Evolutionary conservation across 2,797 vertebrate genomes (phyloP), one percentile per base, ranked within the genome.

Genomic region (Falco cherrug): DNA sequence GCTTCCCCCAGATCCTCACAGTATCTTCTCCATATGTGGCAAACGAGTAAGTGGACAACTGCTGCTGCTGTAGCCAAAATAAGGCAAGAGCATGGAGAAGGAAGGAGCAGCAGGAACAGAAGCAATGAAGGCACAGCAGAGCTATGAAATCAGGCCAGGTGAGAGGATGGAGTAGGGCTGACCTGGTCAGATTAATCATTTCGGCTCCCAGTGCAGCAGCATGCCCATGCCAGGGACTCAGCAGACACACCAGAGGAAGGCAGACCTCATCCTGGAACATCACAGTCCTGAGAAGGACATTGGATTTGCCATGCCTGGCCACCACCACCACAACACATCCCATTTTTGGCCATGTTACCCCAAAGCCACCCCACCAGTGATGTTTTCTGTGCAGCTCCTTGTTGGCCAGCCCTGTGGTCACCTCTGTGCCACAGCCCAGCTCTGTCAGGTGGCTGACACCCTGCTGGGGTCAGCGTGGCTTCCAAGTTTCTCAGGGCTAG

Each of bases 1-100:
- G 81, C 37, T 75, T 65, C 37, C 87, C 77, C 39, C 78, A 54
- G 50, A 39, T 87, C 67, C 54, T 96, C 84, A 77, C 65, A 53
- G n/a, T 0, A 0, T 54, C 81, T 68, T 90, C 80, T 48, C 69
- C 24, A 0, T 16, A 47, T 1, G 9, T 20, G 51, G 51, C 56
- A 86, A 91, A 74, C 0, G 1, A 88, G 67, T 67, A 56, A 92
- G 51, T 50, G 6, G 81, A 90, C 33, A 71, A 41, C 25, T 70
- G 31, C 60, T 91, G 73, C 75, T 94, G 73, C 94, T 77, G 57
- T 15, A 92, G 74, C 69, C 85, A 84, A 88, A 96, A 68, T 60
- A 84, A 90, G 50, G 48, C 68, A 81, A 88, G 53, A 81, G 20
- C 41, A 35, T 1, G 5, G 60, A 75, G 41, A 71, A 9, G 12